These are phyloP conservation scores for Drosophila melanica DNA, from an alignment of 1,140 invertebrate genomes.

Conservation along the genomic window DNA sequence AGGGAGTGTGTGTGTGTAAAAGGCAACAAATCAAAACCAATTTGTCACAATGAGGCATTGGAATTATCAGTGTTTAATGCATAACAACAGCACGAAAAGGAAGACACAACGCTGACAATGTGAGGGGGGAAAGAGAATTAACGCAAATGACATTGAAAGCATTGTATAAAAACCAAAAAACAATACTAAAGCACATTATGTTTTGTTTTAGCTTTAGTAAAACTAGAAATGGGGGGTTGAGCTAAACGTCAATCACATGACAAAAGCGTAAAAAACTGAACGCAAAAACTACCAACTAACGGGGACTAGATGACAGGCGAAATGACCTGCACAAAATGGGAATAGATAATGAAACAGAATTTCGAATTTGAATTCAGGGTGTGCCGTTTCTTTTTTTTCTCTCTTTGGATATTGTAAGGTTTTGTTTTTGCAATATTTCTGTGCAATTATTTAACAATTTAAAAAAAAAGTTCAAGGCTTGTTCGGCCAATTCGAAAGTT, in stretches of 20 bases:
- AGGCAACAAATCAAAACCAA: constrained; percentile 74
- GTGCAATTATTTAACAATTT: neutral
- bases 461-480: neutral
- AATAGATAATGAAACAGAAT: constrained; percentile 26
- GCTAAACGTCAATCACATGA: constrained; percentile 69
- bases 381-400: constrained; percentile 12
- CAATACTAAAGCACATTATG: constrained; percentile 62
- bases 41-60: constrained; percentile 76
- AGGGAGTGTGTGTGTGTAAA: constrained; percentile 9
- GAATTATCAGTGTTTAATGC: constrained; percentile 75
- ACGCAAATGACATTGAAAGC: constrained; percentile 70
- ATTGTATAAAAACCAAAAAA: constrained; percentile 38
- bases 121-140: constrained; percentile 7
- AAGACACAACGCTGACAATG: neutral
- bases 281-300: constrained; percentile 42
- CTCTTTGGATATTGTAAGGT: neutral
- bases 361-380: constrained; percentile 14
- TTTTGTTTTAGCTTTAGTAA: constrained; percentile 62
- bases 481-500: neutral
- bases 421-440: neutral
- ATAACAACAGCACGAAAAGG: constrained; percentile 15
- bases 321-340: constrained; percentile 14
- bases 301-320: constrained; percentile 24
- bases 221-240: constrained; percentile 28
- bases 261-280: constrained; percentile 44